These are phyloP conservation scores for Chamaea fasciata DNA, from an alignment of 2,113 vertebrate species.

Conservation along the genomic window DNA sequence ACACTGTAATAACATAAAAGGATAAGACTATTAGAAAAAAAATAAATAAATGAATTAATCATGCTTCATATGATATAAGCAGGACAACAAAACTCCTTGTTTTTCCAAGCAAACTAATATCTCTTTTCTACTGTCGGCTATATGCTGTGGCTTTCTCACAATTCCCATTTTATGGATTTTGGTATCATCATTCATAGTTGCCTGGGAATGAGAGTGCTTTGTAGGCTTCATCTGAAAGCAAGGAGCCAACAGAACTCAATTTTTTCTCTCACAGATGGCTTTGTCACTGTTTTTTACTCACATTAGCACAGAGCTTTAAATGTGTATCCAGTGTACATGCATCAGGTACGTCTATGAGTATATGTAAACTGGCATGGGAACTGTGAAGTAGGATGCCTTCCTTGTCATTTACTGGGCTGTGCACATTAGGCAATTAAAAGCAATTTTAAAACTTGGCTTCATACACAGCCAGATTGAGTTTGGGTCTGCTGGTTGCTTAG, in stretches of 20 bases:
- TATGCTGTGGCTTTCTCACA: background rate
- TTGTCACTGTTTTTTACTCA: background rate
- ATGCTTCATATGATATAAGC: background rate
- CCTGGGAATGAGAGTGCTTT: background rate
- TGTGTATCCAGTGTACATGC: fast-evolving
- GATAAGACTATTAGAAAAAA: slow-evolving; percentile 50
- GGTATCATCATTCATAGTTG: background rate
- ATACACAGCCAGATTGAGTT: background rate
- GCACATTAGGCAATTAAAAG: background rate
- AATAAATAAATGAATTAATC: slow-evolving; percentile 45
- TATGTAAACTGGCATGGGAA: background rate
- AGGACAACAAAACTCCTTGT: slow-evolving; percentile 43
- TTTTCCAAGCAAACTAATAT: background rate
- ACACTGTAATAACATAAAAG: slow-evolving; percentile 60
- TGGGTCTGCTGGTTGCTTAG: background rate
- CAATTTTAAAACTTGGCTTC: background rate
- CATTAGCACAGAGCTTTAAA: background rate
- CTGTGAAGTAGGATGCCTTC: background rate
- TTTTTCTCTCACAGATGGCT: background rate
- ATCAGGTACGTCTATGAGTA: background rate
- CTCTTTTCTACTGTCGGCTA: background rate
- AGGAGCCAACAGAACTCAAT: background rate
- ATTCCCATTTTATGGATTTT: background rate
- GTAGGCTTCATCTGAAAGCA: background rate
- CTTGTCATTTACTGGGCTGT: background rate